Percentiles rank a stretch among this genome's conserved stretches.
Evolutionary conservation across 2,797 vertebrate species (phyloP).

Genomic region (Tragelaphus oryx): DNA sequence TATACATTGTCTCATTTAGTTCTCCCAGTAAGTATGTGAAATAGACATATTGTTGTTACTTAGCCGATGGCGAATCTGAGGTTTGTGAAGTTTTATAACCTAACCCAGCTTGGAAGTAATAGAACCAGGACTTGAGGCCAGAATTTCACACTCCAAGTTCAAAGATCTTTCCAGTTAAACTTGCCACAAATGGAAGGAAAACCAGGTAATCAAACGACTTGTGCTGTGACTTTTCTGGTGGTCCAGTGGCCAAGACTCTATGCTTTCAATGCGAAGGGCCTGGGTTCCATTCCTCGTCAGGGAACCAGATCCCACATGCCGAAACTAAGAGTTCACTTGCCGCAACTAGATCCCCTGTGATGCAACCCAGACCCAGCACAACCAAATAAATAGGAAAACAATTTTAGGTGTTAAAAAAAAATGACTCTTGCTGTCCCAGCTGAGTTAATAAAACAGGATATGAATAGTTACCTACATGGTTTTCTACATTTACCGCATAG

Average conservation of each 20-base stretch:
- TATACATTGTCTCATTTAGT: background rate
- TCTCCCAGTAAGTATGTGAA: background rate
- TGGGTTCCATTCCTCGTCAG: background rate
- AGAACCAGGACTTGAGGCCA: background rate
- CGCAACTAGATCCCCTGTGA: background rate
- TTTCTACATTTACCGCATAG: background rate
- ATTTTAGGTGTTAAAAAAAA: background rate
- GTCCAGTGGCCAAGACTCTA: background rate
- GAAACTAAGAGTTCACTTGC: background rate
- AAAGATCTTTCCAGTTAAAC: slow-evolving; percentile 25
- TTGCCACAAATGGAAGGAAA: background rate
- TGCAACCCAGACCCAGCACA: background rate
- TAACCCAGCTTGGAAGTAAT: background rate
- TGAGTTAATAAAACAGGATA: background rate
- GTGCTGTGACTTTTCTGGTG: background rate
- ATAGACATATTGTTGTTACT: background rate
- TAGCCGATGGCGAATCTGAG: background rate
- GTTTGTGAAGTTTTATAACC: background rate
- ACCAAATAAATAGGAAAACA: background rate
- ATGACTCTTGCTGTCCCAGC: background rate
- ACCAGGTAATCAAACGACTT: background rate
- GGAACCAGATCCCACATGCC: background rate
- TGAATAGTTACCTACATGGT: background rate
- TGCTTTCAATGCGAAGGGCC: background rate
- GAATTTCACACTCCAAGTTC: background rate